Conservation (phyloP, 2,797 vertebrate species). For the Anniella stebbinsi region DNA sequence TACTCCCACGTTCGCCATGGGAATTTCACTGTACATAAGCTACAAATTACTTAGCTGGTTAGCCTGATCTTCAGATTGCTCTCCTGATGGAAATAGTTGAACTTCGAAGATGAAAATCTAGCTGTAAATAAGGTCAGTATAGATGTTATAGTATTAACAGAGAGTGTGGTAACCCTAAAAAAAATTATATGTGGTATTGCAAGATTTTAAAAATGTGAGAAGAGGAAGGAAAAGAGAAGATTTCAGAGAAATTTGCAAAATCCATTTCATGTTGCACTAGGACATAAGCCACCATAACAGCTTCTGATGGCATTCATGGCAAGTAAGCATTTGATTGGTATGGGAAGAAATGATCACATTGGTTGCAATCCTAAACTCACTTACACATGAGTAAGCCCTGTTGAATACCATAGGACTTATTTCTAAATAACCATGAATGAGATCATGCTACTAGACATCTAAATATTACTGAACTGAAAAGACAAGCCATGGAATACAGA, state of each 20-base stretch:
- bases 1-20: not conserved
- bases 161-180: not conserved
- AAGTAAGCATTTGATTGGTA: not conserved
- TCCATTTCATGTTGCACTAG: not conserved
- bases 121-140: conserved; percentile 4
- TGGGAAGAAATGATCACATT: not conserved
- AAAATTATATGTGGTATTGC: not conserved
- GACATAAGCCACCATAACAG: not conserved
- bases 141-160: not conserved
- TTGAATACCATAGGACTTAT: not conserved
- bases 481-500: not conserved
- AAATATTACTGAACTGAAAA: not conserved
- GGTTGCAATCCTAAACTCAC: not conserved
- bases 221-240: not conserved
- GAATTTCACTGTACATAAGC: conserved; percentile 31
- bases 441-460: no score
- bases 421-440: not conserved
- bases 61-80: conserved; percentile 7
- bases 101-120: conserved; percentile 18
- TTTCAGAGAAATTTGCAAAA: not conserved
- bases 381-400: not conserved
- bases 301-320: not conserved
- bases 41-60: conserved; percentile 21
- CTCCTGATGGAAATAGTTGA: not conserved
- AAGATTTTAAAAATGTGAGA: conserved; percentile 11